Base-by-base conservation (phyloP, 2,888 invertebrate species). In the Spatulosminthurus flaviceps region DNA sequence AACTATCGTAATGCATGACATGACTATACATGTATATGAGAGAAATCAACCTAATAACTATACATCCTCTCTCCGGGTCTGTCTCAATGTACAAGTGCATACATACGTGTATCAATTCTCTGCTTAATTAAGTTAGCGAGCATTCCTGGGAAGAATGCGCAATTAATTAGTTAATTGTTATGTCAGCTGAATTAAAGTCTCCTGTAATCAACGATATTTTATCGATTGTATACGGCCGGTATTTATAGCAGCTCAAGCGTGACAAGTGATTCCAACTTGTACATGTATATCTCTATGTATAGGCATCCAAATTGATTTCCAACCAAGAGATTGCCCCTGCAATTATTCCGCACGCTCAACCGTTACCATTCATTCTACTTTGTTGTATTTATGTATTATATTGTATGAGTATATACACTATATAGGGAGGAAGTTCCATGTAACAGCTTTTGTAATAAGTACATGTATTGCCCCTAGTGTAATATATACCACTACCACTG, bases 121-220 rank as follows among this genome's bases (percentile, higher is more conserved):
- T 5, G 51, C 51, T 51, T 64, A 64, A 64, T 64, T 64, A 64
- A 64, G 64, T 64, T 64, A 64, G 70, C 19, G 42, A 41, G 24
- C 41, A 70, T 42, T 70, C 70, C 42, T 21, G 70, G n/a, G n/a
- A 29, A 70, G 42, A 70, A 42, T 42, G 41, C 21, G 41, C 24
- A 24, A 64, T 26, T 64, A 64, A 41, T 70, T 70, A 70, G 21
- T 70, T 70, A 70, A 70, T 29, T 70, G 70, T 22, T 70, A 70
- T 41, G 70, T 70, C 41, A 70, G 70, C 41, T 21, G 22, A 41
- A 22, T 70, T 64, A 22, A 24, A 64, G 24, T 70, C 34, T 21
- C 22, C n/a, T 34, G 42, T 19, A 34, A 70, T 34, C 21, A 70
- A 42, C 70, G 11, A 41, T 21, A 70, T 22, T 21, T 19, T 70